A percentile compares a stretch with the other conserved stretches of the same genome.
Conservation (phyloP, 2,113 vertebrate species). For the Narcine bancroftii region DNA sequence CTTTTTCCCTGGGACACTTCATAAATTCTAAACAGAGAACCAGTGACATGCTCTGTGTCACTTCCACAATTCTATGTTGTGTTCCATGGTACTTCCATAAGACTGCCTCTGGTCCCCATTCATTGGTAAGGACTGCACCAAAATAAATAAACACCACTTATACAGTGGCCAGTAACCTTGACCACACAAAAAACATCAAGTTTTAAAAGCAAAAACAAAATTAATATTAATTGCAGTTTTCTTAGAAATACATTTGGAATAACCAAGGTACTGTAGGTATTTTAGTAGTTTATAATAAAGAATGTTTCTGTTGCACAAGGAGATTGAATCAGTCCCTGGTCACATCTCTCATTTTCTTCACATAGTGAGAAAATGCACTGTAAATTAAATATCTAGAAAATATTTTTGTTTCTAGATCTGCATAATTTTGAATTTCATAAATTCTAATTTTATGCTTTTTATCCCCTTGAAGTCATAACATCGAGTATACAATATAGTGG, state of each 20-base stretch:
- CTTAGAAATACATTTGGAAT: not conserved
- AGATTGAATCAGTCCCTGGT: not conserved
- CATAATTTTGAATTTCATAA: not conserved
- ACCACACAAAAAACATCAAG: not conserved
- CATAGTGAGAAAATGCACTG: not conserved
- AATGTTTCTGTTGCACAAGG: not conserved
- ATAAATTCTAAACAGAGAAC: not conserved
- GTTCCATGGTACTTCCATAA: not conserved
- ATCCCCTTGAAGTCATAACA: not conserved
- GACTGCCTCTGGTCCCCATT: not conserved
- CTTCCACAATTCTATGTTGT: not conserved
- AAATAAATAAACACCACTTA: no score
- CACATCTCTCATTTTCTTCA: not conserved
- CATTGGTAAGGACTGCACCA: not conserved
- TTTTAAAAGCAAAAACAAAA: not conserved
- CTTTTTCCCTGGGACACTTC: not conserved
- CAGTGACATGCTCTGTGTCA: not conserved
- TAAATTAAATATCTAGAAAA: not conserved
- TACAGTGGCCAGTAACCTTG: not conserved
- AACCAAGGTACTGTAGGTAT: not conserved
- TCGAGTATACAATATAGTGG: not conserved
- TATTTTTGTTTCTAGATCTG: not conserved
- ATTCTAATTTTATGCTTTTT: not conserved
- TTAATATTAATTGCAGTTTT: not conserved
- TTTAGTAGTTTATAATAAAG: not conserved